Percentiles rank a stretch among this genome's conserved stretches.
phyloP scores from a whole-genome alignment of 2,113 vertebrate genomes.

The Xiphophorus hellerii region DNA sequence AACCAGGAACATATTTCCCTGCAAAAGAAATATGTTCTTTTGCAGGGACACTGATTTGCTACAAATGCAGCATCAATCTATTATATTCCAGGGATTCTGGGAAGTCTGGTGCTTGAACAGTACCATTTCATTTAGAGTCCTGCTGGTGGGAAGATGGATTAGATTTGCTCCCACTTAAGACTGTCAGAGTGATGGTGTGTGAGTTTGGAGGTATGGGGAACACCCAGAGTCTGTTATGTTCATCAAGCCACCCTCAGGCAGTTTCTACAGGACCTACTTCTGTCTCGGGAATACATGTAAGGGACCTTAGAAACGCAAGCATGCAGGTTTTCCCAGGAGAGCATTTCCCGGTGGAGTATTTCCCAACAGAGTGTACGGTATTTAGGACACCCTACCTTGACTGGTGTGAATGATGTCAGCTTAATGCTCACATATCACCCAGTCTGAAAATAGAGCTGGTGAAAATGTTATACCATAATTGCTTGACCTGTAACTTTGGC shows the following conservation, averaged over 20 bases:
- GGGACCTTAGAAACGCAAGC: not conserved
- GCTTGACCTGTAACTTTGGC: not conserved
- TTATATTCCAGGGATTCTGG: too few relatives aligned
- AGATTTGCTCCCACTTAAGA: not conserved
- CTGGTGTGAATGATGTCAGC: not conserved
- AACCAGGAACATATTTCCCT: too few relatives aligned
- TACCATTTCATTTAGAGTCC: not conserved
- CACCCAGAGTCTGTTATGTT: not conserved
- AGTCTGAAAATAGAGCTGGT: not conserved
- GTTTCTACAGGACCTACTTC: not conserved
- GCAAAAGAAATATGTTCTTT: too few relatives aligned
- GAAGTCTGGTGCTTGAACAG: not conserved
- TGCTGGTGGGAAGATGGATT: not conserved
- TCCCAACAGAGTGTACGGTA: not conserved
- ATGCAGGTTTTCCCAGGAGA: not conserved
- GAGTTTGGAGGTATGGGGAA: not conserved
- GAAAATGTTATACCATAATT: not conserved
- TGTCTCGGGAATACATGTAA: not conserved
- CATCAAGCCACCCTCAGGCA: not conserved
- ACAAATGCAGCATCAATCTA: not conserved
- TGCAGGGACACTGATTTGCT: too few relatives aligned
- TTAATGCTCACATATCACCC: not conserved
- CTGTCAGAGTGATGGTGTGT: not conserved
- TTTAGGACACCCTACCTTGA: slow-evolving; percentile 1
- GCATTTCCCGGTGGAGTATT: not conserved